Evolutionary conservation across 2,888 invertebrate genomes (phyloP).

Genomic region (Meganola albula): DNA sequence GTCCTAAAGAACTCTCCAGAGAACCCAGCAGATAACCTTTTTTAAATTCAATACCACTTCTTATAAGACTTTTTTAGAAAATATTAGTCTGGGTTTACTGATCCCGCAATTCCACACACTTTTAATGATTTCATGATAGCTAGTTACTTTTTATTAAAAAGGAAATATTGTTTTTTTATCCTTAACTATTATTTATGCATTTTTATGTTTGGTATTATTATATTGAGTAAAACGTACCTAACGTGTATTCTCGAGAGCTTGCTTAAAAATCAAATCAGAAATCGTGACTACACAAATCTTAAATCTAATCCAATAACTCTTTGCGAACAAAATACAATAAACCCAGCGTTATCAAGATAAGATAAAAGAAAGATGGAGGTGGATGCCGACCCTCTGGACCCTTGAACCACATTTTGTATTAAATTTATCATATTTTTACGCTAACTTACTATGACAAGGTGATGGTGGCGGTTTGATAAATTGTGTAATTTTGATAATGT

Average conservation of each 20-base stretch:
- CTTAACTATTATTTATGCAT: too few species aligned
- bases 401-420: background rate
- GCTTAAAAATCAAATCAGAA: background rate
- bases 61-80: too few species aligned
- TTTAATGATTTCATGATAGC: too few species aligned
- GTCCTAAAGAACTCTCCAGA: too few species aligned
- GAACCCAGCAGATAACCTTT: too few species aligned
- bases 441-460: conserved; percentile 7
- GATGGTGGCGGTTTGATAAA: conserved; percentile 5
- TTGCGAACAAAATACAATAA: conserved; percentile 15
- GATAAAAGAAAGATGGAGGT: conserved; percentile 23
- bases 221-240: too few species aligned
- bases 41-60: too few species aligned
- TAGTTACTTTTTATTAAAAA: too few species aligned
- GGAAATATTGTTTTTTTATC: background rate
- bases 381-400: conserved; percentile 22
- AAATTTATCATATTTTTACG: conserved; percentile 8
- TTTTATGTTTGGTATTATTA: too few species aligned
- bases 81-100: too few species aligned
- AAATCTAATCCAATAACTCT: conserved; percentile 14
- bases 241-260: too few species aligned
- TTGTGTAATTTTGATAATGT: background rate
- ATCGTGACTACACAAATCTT: background rate
- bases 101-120: too few species aligned
- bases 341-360: conserved; percentile 21